Percentiles rank a stretch among this genome's conserved stretches.
phyloP scores from a whole-genome alignment of 2,888 invertebrate species.

The Dolichopus griseipennis region DNA sequence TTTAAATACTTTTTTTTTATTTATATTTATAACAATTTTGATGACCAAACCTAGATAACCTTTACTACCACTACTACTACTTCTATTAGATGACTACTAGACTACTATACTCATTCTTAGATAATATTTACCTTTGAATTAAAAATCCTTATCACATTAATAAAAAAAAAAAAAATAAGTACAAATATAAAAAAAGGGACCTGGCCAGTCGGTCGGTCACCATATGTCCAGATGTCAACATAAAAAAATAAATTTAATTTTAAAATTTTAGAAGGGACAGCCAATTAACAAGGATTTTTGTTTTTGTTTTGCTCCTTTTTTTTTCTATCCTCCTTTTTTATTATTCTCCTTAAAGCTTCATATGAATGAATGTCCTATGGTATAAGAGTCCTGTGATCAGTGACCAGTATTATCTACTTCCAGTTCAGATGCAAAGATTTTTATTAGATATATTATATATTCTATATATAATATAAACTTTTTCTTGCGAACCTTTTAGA shows the following conservation, averaged over 20 bases:
- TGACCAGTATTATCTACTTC: too few species aligned
- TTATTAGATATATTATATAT: too few species aligned
- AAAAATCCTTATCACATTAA: background rate
- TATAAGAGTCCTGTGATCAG: too few species aligned
- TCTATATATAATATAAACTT: too few species aligned
- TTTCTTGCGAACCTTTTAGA: too few species aligned
- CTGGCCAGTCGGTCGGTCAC: background rate
- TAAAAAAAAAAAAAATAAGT: too few species aligned
- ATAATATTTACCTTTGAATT: background rate
- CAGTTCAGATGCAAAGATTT: too few species aligned
- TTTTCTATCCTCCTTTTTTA: background rate
- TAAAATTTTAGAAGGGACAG: background rate
- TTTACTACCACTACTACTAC: background rate
- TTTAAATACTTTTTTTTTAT: too few species aligned
- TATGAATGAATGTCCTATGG: too few species aligned
- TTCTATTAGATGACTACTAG: too few species aligned
- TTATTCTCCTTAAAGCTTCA: too few species aligned
- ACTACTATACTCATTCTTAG: background rate
- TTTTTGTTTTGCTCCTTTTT: background rate
- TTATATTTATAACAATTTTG: background rate
- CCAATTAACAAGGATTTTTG: background rate
- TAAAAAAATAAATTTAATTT: background rate
- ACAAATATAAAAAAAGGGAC: too few species aligned
- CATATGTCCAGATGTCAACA: constrained; percentile 1
- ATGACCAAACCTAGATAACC: background rate